A percentile compares a stretch with the other conserved stretches of the same genome.
Evolutionary conservation across 2,888 invertebrate species (phyloP).

Genomic region (Pyralis farinalis): DNA sequence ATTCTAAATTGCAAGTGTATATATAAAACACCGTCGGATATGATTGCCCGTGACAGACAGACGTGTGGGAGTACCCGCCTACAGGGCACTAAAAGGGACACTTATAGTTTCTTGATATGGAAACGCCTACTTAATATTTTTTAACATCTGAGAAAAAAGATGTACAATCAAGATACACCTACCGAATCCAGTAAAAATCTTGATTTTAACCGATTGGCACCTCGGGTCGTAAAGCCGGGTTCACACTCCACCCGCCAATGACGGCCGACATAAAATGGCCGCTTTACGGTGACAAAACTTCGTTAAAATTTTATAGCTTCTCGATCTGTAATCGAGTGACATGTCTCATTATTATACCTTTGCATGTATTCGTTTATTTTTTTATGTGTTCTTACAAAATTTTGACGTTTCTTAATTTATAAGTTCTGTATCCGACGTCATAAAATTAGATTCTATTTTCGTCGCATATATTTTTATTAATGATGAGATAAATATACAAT

Average conservation of each 20-base stretch:
- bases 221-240: slow-evolving; percentile 17
- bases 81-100: too few species aligned
- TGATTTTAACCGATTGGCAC: not conserved
- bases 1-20: too few species aligned
- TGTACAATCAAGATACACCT: not conserved
- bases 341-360: too few species aligned
- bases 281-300: slow-evolving; percentile 24
- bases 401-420: not conserved
- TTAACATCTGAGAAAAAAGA: not conserved
- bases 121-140: not conserved
- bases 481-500: too few species aligned
- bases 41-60: too few species aligned
- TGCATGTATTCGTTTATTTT: not conserved
- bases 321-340: slow-evolving; percentile 13
- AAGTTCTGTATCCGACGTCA: too few species aligned
- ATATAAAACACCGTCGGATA: too few species aligned
- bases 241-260: slow-evolving; percentile 21
- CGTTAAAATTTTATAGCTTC: slow-evolving; percentile 28
- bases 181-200: not conserved
- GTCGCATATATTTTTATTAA: too few species aligned
- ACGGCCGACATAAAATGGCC: slow-evolving; percentile 22
- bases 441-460: too few species aligned
- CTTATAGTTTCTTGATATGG: too few species aligned
- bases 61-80: too few species aligned
- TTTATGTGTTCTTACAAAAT: not conserved